phyloP scores from a whole-genome alignment of 2,888 invertebrate species.

The Caenorhabditis angaria region DNA sequence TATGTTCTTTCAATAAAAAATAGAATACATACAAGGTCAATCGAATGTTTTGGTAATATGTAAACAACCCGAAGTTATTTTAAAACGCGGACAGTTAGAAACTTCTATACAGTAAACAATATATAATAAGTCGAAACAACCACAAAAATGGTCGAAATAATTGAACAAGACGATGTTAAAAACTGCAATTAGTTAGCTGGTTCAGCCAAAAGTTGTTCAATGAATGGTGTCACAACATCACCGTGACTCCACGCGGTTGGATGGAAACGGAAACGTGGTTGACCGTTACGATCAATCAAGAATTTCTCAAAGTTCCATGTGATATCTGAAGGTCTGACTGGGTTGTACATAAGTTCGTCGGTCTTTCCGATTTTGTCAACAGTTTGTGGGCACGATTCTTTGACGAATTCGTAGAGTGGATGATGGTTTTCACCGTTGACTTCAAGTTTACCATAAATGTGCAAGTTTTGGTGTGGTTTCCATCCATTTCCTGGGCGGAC shows the following conservation, averaged over 20 bases:
- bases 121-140: slow-evolving; percentile 16
- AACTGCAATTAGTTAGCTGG: slow-evolving; percentile 29
- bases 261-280: slow-evolving; percentile 71
- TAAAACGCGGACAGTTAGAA: neutral
- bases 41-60: neutral
- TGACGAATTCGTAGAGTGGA: slow-evolving; percentile 72
- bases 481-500: slow-evolving; percentile 72
- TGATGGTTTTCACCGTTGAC: slow-evolving; percentile 72
- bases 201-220: slow-evolving; percentile 62
- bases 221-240: slow-evolving; percentile 65
- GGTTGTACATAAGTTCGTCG: slow-evolving; percentile 71
- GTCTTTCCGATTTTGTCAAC: slow-evolving; percentile 68
- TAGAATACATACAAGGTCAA: slow-evolving; percentile 1
- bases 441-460: slow-evolving; percentile 72
- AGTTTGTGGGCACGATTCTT: slow-evolving; percentile 72
- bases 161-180: neutral
- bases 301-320: slow-evolving; percentile 73
- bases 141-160: slow-evolving; percentile 30
- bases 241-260: slow-evolving; percentile 72
- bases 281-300: slow-evolving; percentile 70
- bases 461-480: slow-evolving; percentile 70
- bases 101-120: slow-evolving; percentile 2
- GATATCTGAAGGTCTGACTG: slow-evolving; percentile 67
- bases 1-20: neutral
- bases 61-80: slow-evolving; percentile 8